Evolutionary conservation across 2,797 vertebrate genomes (phyloP), one percentile per base, ranked within the genome.

Genomic region (Semotilus atromaculatus): DNA sequence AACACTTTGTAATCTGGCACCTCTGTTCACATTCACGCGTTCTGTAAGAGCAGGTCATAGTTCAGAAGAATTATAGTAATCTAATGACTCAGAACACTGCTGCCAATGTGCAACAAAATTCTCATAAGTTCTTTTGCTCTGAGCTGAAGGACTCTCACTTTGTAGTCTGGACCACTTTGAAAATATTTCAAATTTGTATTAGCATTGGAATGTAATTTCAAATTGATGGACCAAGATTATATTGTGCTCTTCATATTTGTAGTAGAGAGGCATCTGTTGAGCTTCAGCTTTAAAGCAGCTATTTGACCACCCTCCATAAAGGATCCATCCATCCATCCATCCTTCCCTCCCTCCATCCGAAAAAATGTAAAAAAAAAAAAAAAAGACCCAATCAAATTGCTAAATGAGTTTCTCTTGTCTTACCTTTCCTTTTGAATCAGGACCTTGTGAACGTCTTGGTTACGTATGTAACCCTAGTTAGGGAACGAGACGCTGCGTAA

Each of bases 1-100:
- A 81, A 90, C 92, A 91, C 93, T 93, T 93, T 92, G 93, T 92
- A 87, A 90, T 90, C 90, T 89, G 88, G 90, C 90, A 75, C 26
- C 68, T 82, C 38, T 70, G 40, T 84, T n/a, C 53, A 88, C 89
- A 92, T 89, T 86, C 87, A 85, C 90, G 88, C 83, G 60, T 89
- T 88, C 70, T 87, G 81, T 85, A 83, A 89, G 88, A 91, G 89
- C 90, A 88, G 76, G 89, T 43, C 72, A 75, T 80, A 85, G 91
- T 93, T 94, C 89, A 93, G 90, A 92, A 85, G 76, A 85, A 81
- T 82, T 87, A 89, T 82, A 75, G 83, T 85, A 81, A 90, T 53
- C 87, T 64, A 74, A 19, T 43, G 40, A 62, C 62, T 76, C 55
- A 87, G 88, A 84, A 23, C n/a, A 1, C 83, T 82, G 82, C 87